These are phyloP conservation scores for Odontomachus brunneus DNA, from an alignment of 1,140 invertebrate species.

Conservation along the genomic window DNA sequence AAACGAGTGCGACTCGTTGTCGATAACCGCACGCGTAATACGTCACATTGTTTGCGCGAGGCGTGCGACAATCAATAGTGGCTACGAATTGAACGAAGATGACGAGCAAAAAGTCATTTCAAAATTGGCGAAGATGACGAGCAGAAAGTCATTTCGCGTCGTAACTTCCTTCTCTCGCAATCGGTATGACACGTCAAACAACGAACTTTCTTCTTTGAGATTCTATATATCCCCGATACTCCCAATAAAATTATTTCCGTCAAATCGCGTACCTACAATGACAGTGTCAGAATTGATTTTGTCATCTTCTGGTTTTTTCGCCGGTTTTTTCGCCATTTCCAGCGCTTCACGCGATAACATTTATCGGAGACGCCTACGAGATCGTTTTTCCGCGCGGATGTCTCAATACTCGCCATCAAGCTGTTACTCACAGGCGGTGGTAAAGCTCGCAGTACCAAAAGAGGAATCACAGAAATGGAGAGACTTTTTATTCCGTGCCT, in stretches of 20 bases:
- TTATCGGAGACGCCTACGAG: not conserved
- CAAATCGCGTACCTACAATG: too few species aligned
- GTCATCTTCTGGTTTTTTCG: too few species aligned
- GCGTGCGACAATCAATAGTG: not conserved
- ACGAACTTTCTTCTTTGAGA: too few species aligned
- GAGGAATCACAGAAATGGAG: not conserved
- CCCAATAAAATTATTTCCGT: too few species aligned
- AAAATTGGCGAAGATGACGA: too few species aligned
- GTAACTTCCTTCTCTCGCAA: too few species aligned
- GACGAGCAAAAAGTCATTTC: not conserved
- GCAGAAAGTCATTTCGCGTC: too few species aligned
- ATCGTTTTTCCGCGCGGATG: constrained; percentile 13
- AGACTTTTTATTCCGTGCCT: constrained; percentile 25
- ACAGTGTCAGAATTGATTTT: too few species aligned
- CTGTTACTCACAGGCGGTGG: not conserved
- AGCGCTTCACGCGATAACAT: not conserved
- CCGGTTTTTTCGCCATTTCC: too few species aligned
- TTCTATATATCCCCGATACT: too few species aligned
- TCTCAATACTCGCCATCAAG: not conserved
- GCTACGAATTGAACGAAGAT: not conserved
- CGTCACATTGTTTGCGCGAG: not conserved
- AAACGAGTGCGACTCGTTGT: constrained; percentile 8
- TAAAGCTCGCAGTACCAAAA: not conserved
- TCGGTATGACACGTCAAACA: too few species aligned
- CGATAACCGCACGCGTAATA: not conserved